Conservation (phyloP, 2,888 invertebrate genomes). For the Galerucella calmariensis region DNA sequence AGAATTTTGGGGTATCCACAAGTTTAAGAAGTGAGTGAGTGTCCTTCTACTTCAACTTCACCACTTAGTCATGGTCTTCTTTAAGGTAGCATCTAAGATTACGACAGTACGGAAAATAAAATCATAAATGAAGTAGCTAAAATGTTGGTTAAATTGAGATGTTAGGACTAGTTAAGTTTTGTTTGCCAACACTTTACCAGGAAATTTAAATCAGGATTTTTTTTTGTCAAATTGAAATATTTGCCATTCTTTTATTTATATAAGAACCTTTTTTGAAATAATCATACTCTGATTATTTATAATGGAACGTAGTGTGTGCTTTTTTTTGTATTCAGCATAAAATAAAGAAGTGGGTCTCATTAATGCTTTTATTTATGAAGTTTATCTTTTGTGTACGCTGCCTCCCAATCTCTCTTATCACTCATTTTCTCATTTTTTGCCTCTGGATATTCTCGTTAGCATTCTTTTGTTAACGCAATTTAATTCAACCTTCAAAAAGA, state of each 20-base stretch:
- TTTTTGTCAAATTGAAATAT: neutral
- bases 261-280: neutral
- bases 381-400: conserved; percentile 17
- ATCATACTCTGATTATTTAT: neutral
- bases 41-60: no score
- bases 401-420: conserved; percentile 19
- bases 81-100: no score
- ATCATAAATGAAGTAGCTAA: no score
- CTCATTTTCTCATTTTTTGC: conserved; percentile 22
- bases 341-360: conserved; percentile 10
- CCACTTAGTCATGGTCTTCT: no score
- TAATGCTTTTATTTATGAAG: conserved; percentile 22
- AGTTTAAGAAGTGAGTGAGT: no score
- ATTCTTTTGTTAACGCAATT: conserved; percentile 16
- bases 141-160: no score
- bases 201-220: neutral
- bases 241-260: neutral
- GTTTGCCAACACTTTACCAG: no score
- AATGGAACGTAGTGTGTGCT: neutral
- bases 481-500: conserved; percentile 6
- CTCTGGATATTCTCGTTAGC: conserved; percentile 19
- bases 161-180: no score
- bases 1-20: no score
- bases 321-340: conserved; percentile 11
- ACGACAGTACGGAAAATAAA: no score